These are phyloP conservation scores for Indicator maculatus DNA, from an alignment of 2,113 vertebrate genomes.

Conservation along the genomic window DNA sequence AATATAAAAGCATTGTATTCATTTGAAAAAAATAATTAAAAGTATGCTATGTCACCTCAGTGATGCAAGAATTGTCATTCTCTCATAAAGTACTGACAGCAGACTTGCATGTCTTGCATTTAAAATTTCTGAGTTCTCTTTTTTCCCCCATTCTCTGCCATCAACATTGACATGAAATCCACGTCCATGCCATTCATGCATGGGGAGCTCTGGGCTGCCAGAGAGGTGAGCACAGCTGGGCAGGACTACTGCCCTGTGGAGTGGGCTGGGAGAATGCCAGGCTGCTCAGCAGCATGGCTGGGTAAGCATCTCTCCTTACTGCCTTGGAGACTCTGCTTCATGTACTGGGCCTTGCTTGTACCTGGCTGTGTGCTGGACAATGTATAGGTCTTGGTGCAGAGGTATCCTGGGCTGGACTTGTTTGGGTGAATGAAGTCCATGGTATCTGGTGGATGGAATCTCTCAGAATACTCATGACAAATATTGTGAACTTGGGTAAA, in stretches of 20 bases:
- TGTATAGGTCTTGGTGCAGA: not conserved
- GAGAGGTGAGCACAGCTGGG: not conserved
- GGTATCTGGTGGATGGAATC: fast-evolving
- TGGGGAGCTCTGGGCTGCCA: not conserved
- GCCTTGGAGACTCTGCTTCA: not conserved
- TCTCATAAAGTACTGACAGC: not conserved
- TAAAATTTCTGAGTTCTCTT: not conserved
- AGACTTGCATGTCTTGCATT: not conserved
- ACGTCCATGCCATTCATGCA: fast-evolving
- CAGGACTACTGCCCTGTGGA: not conserved
- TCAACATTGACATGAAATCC: not conserved
- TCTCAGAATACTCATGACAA: not conserved
- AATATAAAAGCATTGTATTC: not conserved
- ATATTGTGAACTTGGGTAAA: not conserved
- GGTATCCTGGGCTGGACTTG: not conserved
- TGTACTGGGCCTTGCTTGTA: not conserved
- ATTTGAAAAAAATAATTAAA: constrained; percentile 28
- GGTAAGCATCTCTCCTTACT: not conserved
- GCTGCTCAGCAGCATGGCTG: fast-evolving
- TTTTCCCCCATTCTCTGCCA: not conserved
- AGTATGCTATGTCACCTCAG: not conserved
- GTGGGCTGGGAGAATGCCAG: not conserved
- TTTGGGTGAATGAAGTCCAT: fast-evolving
- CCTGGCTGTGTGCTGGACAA: not conserved
- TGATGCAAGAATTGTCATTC: not conserved